These are phyloP conservation scores for Myotis yumanensis DNA, from an alignment of 2,113 vertebrate species.

Conservation along the genomic window DNA sequence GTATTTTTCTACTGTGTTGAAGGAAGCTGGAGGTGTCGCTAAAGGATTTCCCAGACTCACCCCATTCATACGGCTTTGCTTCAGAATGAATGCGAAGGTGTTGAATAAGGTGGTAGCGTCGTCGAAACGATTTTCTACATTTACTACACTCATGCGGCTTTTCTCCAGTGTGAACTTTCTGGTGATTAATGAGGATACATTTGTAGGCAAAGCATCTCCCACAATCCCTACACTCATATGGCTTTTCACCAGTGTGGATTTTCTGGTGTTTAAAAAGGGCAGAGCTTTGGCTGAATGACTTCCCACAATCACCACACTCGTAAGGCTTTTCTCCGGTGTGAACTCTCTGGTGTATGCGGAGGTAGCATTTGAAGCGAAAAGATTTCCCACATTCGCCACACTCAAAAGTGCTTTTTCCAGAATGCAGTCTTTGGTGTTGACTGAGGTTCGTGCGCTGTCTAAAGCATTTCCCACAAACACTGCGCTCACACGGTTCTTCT, in stretches of 20 bases:
- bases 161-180: slow-evolving; percentile 73
- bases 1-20: neutral
- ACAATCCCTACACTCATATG: neutral
- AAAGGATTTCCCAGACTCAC: neutral
- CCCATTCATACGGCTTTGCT: neutral
- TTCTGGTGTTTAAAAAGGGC: neutral
- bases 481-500: neutral
- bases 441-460: neutral
- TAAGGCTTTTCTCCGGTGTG: neutral
- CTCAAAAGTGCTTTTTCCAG: neutral
- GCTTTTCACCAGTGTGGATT: neutral
- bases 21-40: neutral
- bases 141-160: slow-evolving; percentile 81
- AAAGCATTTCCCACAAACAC: neutral
- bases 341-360: neutral
- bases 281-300: neutral
- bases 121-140: neutral
- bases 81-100: neutral
- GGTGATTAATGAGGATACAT: neutral
- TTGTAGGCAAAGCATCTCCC: neutral
- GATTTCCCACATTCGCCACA: neutral
- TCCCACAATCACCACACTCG: neutral
- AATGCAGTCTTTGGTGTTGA: neutral
- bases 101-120: neutral
- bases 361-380: neutral